Conservation (phyloP, 2,888 invertebrate genomes). For the Sepioteuthis lessoniana region DNA sequence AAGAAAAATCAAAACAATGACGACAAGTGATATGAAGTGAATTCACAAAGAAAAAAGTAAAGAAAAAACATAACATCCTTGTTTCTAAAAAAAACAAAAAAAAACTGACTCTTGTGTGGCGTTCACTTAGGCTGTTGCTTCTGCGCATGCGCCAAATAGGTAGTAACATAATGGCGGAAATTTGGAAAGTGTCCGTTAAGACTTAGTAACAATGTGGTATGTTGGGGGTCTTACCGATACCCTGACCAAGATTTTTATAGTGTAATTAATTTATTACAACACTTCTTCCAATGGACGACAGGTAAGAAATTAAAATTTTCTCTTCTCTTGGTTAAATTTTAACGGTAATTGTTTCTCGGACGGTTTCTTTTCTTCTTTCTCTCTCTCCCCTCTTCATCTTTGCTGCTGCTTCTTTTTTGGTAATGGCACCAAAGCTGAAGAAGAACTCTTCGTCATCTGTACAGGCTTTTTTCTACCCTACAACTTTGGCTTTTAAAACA, state of each 20-base stretch:
- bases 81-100: background rate
- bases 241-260: conserved; percentile 39
- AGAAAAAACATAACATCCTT: too few relatives aligned
- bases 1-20: too few relatives aligned
- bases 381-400: background rate
- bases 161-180: conserved; percentile 43
- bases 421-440: background rate
- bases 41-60: too few relatives aligned
- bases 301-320: background rate
- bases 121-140: background rate
- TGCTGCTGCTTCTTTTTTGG: conserved; percentile 19
- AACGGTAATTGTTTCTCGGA: background rate
- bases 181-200: conserved; percentile 46
- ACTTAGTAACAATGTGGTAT: background rate
- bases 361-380: background rate
- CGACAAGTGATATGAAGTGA: too few relatives aligned
- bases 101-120: background rate
- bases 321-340: background rate
- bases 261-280: background rate
- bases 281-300: conserved; percentile 34
- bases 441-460: background rate
- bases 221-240: conserved; percentile 45
- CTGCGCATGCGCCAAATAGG: conserved; percentile 36
- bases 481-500: background rate
- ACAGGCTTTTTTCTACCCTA: too few relatives aligned